Percentiles rank a stretch among this genome's conserved stretches.
phyloP scores from a whole-genome alignment of 2,888 invertebrate genomes.

The Dromius quadrimaculatus region DNA sequence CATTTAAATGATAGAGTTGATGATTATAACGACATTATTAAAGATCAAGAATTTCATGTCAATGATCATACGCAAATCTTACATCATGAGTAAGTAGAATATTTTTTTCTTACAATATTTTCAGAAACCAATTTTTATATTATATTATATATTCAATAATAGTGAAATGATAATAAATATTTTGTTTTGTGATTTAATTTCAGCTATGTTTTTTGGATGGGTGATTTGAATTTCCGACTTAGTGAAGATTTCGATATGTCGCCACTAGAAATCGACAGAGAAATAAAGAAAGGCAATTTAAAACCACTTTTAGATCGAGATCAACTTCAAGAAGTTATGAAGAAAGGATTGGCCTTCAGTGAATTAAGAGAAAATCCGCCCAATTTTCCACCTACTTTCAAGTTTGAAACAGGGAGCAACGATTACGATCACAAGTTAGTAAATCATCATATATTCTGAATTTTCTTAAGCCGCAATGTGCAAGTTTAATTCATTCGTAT shows the following conservation, averaged over 20 bases:
- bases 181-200: constrained; percentile 57
- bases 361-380: constrained; percentile 81
- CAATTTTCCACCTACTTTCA: constrained; percentile 89
- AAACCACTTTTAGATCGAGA: constrained; percentile 79
- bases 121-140: too few relatives aligned
- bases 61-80: constrained; percentile 85
- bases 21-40: constrained; percentile 89
- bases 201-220: constrained; percentile 92
- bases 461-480: too few relatives aligned
- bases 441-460: constrained; percentile 69
- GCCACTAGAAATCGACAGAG: constrained; percentile 76
- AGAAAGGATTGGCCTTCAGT: constrained; percentile 83
- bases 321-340: constrained; percentile 79
- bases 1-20: constrained; percentile 85
- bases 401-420: constrained; percentile 80
- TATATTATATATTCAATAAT: too few relatives aligned
- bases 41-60: constrained; percentile 84
- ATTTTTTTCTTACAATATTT: neutral
- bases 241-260: constrained; percentile 74
- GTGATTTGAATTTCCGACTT: constrained; percentile 89
- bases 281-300: constrained; percentile 76
- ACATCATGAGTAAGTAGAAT: constrained; percentile 86
- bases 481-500: too few relatives aligned
- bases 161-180: neutral
- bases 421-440: constrained; percentile 85